Evolutionary conservation across 2,797 vertebrate genomes (phyloP).

Genomic region (Hydrophis major): DNA sequence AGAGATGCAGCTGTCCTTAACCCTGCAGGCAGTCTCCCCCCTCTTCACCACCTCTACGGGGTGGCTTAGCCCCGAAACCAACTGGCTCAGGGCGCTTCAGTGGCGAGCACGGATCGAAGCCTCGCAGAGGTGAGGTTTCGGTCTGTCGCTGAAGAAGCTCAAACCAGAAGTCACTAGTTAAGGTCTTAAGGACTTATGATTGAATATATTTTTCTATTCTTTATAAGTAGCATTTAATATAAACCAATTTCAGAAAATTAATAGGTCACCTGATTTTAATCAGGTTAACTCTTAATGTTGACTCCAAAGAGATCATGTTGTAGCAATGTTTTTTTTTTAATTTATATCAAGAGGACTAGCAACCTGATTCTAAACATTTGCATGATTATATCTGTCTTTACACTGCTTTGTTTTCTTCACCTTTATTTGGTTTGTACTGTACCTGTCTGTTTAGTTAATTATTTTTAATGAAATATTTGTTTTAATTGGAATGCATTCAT

Average conservation of each 20-base stretch:
- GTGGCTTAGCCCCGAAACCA: no score
- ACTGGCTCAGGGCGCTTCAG: no score
- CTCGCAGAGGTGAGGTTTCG: no score
- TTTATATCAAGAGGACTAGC: neutral
- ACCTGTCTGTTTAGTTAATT: neutral
- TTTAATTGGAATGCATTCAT: neutral
- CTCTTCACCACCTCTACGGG: no score
- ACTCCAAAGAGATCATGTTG: neutral
- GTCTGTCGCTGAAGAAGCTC: no score
- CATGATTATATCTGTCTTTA: neutral
- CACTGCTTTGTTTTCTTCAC: neutral
- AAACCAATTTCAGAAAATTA: neutral
- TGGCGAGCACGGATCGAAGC: no score
- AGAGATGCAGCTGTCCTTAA: no score
- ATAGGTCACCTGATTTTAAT: neutral
- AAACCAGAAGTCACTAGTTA: no score
- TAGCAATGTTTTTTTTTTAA: neutral
- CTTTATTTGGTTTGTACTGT: neutral
- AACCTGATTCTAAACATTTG: neutral
- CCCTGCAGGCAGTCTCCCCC: no score
- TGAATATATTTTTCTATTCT: no score
- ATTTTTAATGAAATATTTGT: neutral
- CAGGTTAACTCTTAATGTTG: neutral
- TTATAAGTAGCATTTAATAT: neutral
- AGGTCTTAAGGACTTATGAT: no score